A percentile compares a stretch with the other conserved stretches of the same genome.
Conservation (phyloP, 2,888 invertebrate species). For the Dicyrtomina minuta region DNA sequence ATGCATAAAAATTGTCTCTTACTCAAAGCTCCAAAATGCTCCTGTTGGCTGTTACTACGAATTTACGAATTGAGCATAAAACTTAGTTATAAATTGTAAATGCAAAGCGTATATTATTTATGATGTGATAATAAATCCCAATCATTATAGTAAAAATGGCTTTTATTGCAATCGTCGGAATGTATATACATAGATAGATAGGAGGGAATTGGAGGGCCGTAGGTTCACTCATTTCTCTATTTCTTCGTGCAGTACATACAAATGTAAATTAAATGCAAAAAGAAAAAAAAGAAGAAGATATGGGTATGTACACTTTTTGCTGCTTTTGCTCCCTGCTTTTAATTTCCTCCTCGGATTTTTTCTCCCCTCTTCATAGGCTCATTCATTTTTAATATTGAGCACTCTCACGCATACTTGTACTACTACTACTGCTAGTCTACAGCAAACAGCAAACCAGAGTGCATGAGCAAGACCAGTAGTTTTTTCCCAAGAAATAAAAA, state of each 20-base stretch:
- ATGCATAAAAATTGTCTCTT: background rate
- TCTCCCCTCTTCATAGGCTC: background rate
- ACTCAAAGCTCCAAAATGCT: background rate
- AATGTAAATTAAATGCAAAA: background rate
- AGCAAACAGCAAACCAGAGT: no score
- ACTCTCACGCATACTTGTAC: no score
- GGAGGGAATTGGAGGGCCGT: background rate
- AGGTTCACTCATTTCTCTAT: background rate
- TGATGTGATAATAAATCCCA: conserved; percentile 19
- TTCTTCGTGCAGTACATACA: no score
- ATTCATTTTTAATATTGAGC: no score
- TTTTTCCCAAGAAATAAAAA: no score
- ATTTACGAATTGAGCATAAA: no score
- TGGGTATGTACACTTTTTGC: background rate
- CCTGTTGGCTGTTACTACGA: background rate
- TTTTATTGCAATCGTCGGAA: conserved; percentile 10
- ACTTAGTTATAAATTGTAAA: no score
- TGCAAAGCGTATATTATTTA: conserved; percentile 1
- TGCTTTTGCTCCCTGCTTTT: background rate
- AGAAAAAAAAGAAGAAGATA: background rate
- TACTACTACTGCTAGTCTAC: no score
- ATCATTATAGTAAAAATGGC: conserved; percentile 22
- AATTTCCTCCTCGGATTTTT: background rate
- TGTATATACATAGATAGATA: no score
- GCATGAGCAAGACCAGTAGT: no score